These are phyloP conservation scores for Ephydatia muelleri DNA, from an alignment of 37 sponge, comb jelly and placozoan genomes.

Conservation along the genomic window DNA sequence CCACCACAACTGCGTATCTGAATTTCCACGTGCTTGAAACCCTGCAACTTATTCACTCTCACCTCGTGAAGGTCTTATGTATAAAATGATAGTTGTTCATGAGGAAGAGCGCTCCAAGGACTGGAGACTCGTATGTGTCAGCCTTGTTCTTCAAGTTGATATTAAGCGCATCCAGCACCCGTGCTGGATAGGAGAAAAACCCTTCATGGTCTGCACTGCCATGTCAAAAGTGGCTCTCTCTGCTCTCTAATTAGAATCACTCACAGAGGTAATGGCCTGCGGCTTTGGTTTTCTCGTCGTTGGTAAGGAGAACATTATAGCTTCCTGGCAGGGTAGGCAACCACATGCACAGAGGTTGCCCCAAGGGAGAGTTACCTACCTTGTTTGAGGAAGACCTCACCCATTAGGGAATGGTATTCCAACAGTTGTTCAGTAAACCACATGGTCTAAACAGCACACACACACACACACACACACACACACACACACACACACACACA, in stretches of 20 bases:
- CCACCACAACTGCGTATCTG: too few species aligned
- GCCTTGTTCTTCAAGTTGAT: slow-evolving; percentile 86
- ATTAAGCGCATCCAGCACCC: slow-evolving; percentile 65
- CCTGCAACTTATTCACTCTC: background rate
- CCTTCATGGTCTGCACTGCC: background rate
- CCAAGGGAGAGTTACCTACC: slow-evolving; percentile 5
- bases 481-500: background rate
- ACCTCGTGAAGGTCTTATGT: slow-evolving; percentile 78
- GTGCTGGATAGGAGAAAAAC: slow-evolving; percentile 26
- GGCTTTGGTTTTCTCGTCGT: slow-evolving; percentile 22
- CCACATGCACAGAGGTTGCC: background rate
- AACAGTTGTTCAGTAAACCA: slow-evolving; percentile 81
- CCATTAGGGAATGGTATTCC: slow-evolving; percentile 58
- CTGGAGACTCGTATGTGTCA: slow-evolving; percentile 71
- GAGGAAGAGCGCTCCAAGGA: slow-evolving; percentile 73
- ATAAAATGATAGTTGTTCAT: slow-evolving; percentile 93
- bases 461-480: background rate
- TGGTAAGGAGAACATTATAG: slow-evolving; percentile 2
- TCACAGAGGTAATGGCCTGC: slow-evolving; percentile 35
- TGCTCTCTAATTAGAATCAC: background rate
- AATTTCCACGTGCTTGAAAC: too few species aligned
- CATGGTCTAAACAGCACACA: slow-evolving; percentile 59
- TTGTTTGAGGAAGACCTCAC: slow-evolving; percentile 53
- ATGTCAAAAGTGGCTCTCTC: background rate
- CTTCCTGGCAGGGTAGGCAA: background rate